These are phyloP conservation scores for Silurus aristotelis DNA, from an alignment of 2,797 vertebrate genomes.

Conservation along the genomic window DNA sequence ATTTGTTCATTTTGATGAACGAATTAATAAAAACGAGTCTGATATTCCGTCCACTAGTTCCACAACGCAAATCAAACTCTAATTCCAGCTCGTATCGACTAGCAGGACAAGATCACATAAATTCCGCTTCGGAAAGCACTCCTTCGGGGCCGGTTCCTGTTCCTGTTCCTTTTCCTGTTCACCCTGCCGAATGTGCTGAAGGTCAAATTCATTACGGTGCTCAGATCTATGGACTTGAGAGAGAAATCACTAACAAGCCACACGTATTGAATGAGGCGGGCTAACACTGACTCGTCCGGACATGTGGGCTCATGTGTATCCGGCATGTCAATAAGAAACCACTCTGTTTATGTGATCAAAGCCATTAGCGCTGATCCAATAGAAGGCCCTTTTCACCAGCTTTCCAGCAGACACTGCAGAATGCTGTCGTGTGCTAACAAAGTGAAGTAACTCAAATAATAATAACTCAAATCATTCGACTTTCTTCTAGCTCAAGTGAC, in stretches of 20 bases:
- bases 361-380: constrained; percentile 2
- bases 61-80: not conserved
- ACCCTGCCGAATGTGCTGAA: constrained; percentile 28
- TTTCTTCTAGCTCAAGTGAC: no score
- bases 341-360: not conserved
- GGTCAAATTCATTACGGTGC: constrained; percentile 31
- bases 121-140: constrained; percentile 19
- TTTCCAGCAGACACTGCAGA: not conserved
- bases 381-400: not conserved
- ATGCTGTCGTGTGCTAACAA: not conserved
- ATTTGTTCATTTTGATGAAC: no score
- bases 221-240: constrained; percentile 22
- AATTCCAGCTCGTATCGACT: not conserved
- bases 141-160: not conserved
- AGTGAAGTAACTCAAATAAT: no score
- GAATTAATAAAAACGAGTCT: no score
- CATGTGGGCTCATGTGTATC: constrained; percentile 17
- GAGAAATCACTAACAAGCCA: constrained; percentile 13
- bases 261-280: constrained; percentile 17
- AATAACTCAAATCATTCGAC: no score
- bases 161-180: constrained; percentile 12
- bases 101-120: not conserved
- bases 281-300: constrained; percentile 4
- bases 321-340: constrained; percentile 10
- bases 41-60: no score